Base-by-base conservation (phyloP, 2,888 invertebrate genomes). In the Ormyrus thymus region DNA sequence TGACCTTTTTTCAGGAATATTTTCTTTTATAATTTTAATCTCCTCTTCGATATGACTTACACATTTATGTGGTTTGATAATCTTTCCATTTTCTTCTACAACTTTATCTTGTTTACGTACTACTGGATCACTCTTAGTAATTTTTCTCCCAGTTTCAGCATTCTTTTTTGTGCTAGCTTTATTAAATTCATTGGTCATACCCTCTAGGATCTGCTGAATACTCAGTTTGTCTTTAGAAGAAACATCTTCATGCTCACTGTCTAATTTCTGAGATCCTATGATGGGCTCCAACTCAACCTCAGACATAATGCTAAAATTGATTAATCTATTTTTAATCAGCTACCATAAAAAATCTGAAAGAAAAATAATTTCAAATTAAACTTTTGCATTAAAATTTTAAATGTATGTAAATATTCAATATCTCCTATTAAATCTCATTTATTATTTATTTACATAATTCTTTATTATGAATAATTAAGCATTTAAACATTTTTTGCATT, bases 121-220 rank as follows among this genome's bases (percentile, higher is more conserved):
- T 48, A 29, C 6, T n/a, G 53, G n/a, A 8, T 77, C 71, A 55
- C 15, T 50, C 11, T 11, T 76, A 50, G 13, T 76, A 66, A 78
- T 53, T 79, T 71, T 79, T 70, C 58, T 81, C 11, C 46, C 46
- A 48, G 68, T 13, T 0, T 73, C 71, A 51, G 10, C 6, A 55
- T 50, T 10, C 62, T 81, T 73, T 82, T 81, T 72, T 53, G 70
- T 6, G 58, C 75, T 72, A 82, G 83, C 29, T 75, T 73, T 89
- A 83, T 90, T 90, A 76, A 90, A 90, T 72, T 90, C 89, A 79
- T 87, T 89, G 7, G 89, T 90, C 90, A 90, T 90, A 61, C 89
- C 87, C 59, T 89, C 89, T 48, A 90, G 84, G 61, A 90, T 90
- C 81, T 89, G 87, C 80, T 89, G 86, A 70, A 90, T 89, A 81